A percentile compares a stretch with the other conserved stretches of the same genome.
phyloP scores from a whole-genome alignment of 1,140 invertebrate species.

The Eumeta japonica region DNA sequence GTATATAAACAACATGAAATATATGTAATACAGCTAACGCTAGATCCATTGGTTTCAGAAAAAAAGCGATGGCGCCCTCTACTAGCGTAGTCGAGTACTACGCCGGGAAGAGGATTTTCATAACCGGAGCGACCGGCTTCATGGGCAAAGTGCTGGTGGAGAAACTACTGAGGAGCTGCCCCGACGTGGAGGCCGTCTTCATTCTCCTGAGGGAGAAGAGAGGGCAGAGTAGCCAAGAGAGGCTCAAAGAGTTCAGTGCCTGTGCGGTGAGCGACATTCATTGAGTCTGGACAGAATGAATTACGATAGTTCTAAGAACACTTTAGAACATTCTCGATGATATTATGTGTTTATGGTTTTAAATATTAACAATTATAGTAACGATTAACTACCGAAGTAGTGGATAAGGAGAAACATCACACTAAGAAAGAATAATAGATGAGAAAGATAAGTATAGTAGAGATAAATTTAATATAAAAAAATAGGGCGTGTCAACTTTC shows the following conservation, averaged over 20 bases:
- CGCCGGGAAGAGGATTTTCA: slow-evolving; percentile 33
- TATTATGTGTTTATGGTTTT: background rate
- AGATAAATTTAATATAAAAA: too few relatives aligned
- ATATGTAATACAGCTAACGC: too few relatives aligned
- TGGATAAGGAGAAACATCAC: too few relatives aligned
- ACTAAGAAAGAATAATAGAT: too few relatives aligned
- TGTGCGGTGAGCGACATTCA: slow-evolving; percentile 55
- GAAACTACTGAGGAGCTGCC: slow-evolving; percentile 77
- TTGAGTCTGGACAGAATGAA: too few relatives aligned
- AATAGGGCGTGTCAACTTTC: too few relatives aligned
- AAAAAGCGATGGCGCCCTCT: slow-evolving; percentile 43
- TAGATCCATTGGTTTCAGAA: too few relatives aligned
- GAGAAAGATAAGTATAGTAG: too few relatives aligned
- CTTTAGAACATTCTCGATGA: too few relatives aligned
- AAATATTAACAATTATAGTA: background rate
- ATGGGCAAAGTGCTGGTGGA: slow-evolving; percentile 86
- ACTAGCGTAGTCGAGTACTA: slow-evolving; percentile 38
- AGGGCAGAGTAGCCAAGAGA: slow-evolving; percentile 65
- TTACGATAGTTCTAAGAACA: too few relatives aligned
- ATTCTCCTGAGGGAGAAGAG: slow-evolving; percentile 79
- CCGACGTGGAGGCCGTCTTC: slow-evolving; percentile 73
- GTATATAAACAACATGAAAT: too few relatives aligned
- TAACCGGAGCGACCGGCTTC: slow-evolving; percentile 70
- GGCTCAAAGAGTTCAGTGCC: slow-evolving; percentile 65
- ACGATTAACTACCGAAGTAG: too few relatives aligned